Evolutionary conservation across 2,888 invertebrate genomes (phyloP).

Genomic region (Helicoverpa assulta): DNA sequence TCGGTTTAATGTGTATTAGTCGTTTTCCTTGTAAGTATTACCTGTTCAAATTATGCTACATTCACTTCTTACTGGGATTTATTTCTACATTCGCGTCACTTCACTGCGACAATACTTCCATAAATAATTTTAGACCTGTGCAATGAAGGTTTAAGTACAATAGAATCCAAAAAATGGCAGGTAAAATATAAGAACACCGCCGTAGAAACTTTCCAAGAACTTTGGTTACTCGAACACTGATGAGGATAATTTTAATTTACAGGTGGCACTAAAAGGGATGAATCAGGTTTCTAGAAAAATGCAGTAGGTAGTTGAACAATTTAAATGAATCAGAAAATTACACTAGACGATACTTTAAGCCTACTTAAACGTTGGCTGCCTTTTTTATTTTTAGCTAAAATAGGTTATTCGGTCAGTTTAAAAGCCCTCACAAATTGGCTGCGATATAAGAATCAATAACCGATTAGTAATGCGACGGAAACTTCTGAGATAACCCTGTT

Average conservation of each 20-base stretch:
- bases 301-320: too few species aligned
- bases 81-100: not conserved
- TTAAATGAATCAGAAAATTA: too few species aligned
- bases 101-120: not conserved
- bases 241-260: too few species aligned
- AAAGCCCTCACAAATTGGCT: slow-evolving; percentile 6
- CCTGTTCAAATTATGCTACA: slow-evolving; percentile 10
- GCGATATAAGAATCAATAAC: slow-evolving; percentile 48
- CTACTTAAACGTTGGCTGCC: too few species aligned
- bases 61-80: slow-evolving; percentile 20
- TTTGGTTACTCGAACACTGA: too few species aligned
- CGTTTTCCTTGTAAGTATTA: slow-evolving; percentile 36
- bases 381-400: slow-evolving; percentile 31
- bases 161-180: too few species aligned
- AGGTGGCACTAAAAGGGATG: too few species aligned
- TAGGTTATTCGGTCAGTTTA: slow-evolving; percentile 43
- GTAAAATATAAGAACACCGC: too few species aligned
- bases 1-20: slow-evolving; percentile 18
- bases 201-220: too few species aligned
- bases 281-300: too few species aligned
- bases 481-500: slow-evolving; percentile 35
- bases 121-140: not conserved
- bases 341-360: too few species aligned
- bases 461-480: slow-evolving; percentile 40
- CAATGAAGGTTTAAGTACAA: not conserved